Evolutionary conservation across 2,113 vertebrate genomes (phyloP).

Genomic region (Ammodramus savannarum): DNA sequence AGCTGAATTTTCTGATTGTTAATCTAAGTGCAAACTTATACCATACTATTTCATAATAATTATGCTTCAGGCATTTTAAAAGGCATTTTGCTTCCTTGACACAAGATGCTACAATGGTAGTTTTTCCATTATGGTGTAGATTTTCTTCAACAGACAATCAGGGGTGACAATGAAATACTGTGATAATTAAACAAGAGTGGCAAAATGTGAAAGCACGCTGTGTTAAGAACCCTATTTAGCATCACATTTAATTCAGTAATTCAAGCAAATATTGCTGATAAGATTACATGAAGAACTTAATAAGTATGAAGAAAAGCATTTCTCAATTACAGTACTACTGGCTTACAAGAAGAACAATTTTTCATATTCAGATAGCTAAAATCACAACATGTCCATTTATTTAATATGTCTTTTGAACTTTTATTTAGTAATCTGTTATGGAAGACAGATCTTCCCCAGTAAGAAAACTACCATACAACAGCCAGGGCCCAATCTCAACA

Average conservation of each 20-base stretch:
- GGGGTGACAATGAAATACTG: background rate
- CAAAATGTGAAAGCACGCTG: background rate
- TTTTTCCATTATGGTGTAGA: background rate
- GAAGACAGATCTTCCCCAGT: background rate
- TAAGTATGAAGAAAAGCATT: background rate
- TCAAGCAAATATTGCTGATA: background rate
- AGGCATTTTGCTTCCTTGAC: background rate
- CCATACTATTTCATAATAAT: background rate
- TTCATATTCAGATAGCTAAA: background rate
- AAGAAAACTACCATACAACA: background rate
- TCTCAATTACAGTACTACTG: background rate
- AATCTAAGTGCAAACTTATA: background rate
- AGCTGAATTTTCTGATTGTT: background rate
- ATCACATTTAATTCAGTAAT: conserved; percentile 13
- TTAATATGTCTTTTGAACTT: background rate
- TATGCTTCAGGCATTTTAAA: background rate
- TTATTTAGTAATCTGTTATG: background rate
- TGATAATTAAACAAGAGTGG: background rate
- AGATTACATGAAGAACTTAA: background rate
- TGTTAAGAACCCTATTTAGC: background rate
- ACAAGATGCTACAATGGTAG: background rate
- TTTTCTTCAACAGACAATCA: background rate
- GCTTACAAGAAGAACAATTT: background rate
- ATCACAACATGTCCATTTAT: background rate
- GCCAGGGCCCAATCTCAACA: background rate